These are phyloP conservation scores for Varanus salvator DNA, from an alignment of 2,113 vertebrate genomes.

Conservation along the genomic window DNA sequence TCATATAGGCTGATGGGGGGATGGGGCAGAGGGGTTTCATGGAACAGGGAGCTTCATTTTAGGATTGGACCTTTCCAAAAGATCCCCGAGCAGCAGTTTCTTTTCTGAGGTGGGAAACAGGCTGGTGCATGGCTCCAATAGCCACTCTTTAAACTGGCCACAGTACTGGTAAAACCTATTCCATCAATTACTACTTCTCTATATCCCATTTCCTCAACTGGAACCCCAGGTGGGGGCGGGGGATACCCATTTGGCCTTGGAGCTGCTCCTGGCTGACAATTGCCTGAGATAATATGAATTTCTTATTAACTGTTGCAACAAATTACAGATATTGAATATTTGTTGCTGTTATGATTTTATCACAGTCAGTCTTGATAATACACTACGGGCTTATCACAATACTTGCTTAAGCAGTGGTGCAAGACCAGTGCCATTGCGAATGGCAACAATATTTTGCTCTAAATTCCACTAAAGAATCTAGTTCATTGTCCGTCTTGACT, in stretches of 20 bases:
- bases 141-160: neutral
- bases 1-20: neutral
- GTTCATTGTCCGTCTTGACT: constrained; percentile 35
- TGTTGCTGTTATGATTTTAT: constrained; percentile 18
- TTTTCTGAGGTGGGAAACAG: neutral
- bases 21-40: neutral
- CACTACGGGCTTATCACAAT: neutral
- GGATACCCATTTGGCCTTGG: neutral
- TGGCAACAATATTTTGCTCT: constrained; percentile 1
- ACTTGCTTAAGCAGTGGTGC: neutral
- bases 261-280: neutral
- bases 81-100: neutral
- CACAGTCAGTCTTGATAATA: neutral
- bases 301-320: neutral
- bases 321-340: neutral
- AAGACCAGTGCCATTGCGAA: neutral
- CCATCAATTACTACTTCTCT: neutral
- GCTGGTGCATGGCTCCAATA: neutral
- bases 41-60: neutral
- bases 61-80: neutral
- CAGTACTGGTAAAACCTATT: neutral
- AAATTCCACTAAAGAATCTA: neutral
- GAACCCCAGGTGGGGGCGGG: too few relatives aligned
- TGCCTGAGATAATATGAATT: neutral
- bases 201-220: neutral